These are phyloP conservation scores for Tetragonisca angustula DNA, from an alignment of 2,888 invertebrate genomes.

Conservation along the genomic window DNA sequence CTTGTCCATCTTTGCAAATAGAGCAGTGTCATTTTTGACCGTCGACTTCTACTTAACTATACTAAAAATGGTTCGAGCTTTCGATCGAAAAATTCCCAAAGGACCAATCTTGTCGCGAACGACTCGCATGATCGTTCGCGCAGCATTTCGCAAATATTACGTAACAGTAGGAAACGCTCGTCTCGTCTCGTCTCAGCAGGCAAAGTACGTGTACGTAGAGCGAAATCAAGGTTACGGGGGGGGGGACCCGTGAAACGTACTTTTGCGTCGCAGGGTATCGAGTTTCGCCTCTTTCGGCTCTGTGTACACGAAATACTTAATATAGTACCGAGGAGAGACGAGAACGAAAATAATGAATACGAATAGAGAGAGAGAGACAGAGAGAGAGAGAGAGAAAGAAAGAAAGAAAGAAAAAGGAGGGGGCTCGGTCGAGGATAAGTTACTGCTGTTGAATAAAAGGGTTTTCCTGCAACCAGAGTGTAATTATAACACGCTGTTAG, in stretches of 20 bases:
- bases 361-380: not conserved
- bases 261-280: not conserved
- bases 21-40: no score
- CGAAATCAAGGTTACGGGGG: not conserved
- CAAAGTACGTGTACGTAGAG: no score
- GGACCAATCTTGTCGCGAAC: no score
- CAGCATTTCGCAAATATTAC: no score
- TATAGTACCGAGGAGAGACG: constrained; percentile 34
- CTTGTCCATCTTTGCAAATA: no score
- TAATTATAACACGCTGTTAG: constrained; percentile 64
- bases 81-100: no score
- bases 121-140: no score
- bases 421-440: constrained; percentile 18
- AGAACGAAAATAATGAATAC: constrained; percentile 17
- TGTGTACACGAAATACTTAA: constrained; percentile 51
- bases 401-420: no score
- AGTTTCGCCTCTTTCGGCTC: constrained; percentile 11
- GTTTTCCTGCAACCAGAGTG: constrained; percentile 38
- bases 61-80: no score
- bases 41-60: no score
- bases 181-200: no score
- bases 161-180: no score
- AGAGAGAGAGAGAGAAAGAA: not conserved
- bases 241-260: not conserved
- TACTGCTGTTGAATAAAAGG: constrained; percentile 48